phyloP scores from a whole-genome alignment of 2,888 invertebrate genomes.

The Rhamnusium bicolor region DNA sequence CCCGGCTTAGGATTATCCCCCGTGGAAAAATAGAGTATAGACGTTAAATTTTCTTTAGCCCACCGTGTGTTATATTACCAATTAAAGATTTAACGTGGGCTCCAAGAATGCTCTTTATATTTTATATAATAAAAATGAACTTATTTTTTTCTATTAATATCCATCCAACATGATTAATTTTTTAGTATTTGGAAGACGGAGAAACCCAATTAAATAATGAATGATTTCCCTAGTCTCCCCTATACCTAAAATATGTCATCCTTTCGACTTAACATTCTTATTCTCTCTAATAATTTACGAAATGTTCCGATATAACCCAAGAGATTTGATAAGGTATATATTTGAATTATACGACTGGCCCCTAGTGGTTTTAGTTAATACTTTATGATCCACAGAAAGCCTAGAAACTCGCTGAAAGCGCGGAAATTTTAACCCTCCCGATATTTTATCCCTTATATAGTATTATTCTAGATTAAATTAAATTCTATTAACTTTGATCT shows the following conservation, averaged over 20 bases:
- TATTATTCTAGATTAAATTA: slow-evolving; percentile 31
- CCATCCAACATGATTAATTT: too few species aligned
- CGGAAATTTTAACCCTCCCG: slow-evolving; percentile 37
- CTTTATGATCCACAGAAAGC: slow-evolving; percentile 41
- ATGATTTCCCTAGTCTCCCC: background rate
- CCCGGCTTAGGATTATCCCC: too few species aligned
- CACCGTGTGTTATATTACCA: too few species aligned
- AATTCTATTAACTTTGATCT: slow-evolving; percentile 30
- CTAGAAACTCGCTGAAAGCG: slow-evolving; percentile 37
- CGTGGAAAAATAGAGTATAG: too few species aligned
- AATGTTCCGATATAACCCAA: slow-evolving; percentile 16
- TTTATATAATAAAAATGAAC: too few species aligned
- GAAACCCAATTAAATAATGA: background rate
- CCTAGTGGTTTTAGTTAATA: slow-evolving; percentile 31
- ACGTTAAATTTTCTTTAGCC: too few species aligned
- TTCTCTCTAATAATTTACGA: slow-evolving; percentile 20
- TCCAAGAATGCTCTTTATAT: too few species aligned
- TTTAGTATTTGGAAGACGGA: background rate
- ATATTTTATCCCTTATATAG: slow-evolving; percentile 26
- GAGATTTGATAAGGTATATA: slow-evolving; percentile 36
- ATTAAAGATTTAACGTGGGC: too few species aligned
- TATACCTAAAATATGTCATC: background rate
- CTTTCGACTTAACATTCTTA: background rate
- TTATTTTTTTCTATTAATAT: too few species aligned
- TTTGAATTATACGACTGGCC: slow-evolving; percentile 43